Evolutionary conservation across 1,140 invertebrate genomes (phyloP), one percentile per base, ranked within the genome.

Genomic region (Papilio dardanus): DNA sequence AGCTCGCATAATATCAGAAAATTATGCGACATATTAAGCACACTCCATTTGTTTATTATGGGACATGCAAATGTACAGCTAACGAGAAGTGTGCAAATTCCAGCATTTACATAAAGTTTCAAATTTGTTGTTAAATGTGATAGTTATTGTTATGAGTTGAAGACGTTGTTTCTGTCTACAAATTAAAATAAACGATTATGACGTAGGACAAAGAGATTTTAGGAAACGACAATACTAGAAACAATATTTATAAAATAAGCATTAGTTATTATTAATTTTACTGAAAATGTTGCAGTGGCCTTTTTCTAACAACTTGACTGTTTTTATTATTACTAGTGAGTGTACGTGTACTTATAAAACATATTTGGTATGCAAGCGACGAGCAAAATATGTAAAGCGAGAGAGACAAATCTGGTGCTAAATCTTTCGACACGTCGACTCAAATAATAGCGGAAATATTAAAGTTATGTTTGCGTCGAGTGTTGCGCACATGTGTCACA

Each of bases 381-480:
- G 21, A 14, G 54, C 54, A 28, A 58, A 58, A 58, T 58, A 58
- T 28, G 54, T 58, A 58, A 28, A 58, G 1, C 2, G 14, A 28
- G n/a, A 50, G 46, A 50, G 24, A 58, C 54, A 58, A 28, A 58
- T 58, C 24, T 58, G 10, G 54, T 58, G 24, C 54, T 58, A 28
- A 58, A 58, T 58, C 54, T 58, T 28, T 58, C 54, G 54, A 58
- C 50, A 54, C 54, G 54, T 58, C 54, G 24, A 58, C 21, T 58
- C 54, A 58, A 28, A 58, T 58, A 28, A 12, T 30, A 10, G 21
- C 14, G 12, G 54, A 62, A 28, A 62, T 62, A 62, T 62, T 62
- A 62, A 62, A 62, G 54, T 62, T 16, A 14, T 16, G 24, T 30
- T 62, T 62, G 24, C 54, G 14, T 28, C 24, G 24, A 16, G 54